Evolutionary conservation across 2,797 vertebrate genomes (phyloP).

Genomic region (Falco biarmicus): DNA sequence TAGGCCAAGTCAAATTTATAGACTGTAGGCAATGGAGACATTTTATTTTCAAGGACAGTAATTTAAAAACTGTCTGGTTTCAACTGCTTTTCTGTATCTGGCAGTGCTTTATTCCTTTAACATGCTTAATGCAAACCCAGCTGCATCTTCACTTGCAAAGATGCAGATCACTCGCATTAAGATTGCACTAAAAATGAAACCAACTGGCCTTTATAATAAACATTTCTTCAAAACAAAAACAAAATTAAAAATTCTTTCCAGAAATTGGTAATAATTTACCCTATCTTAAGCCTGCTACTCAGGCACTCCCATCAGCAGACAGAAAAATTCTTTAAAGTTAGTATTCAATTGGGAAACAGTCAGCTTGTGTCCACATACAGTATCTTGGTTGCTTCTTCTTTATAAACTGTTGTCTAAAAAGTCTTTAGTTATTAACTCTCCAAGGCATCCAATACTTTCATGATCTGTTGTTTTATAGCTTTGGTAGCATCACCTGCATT

Average conservation of each 20-base stretch:
- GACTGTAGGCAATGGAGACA: conserved; percentile 21
- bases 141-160: conserved; percentile 29
- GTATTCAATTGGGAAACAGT: conserved; percentile 67
- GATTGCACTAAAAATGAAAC: conserved; percentile 53
- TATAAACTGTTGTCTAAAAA: conserved; percentile 53
- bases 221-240: conserved; percentile 64
- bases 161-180: conserved; percentile 30
- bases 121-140: neutral
- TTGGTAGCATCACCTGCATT: conserved; percentile 99
- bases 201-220: conserved; percentile 76
- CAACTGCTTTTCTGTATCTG: neutral
- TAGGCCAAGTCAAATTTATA: conserved; percentile 48
- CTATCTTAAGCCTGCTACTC: conserved; percentile 72
- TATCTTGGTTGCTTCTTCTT: conserved; percentile 71
- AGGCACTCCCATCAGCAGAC: conserved; percentile 72
- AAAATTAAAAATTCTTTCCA: conserved; percentile 59
- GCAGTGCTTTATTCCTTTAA: conserved; percentile 22
- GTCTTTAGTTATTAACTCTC: conserved; percentile 88
- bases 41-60: conserved; percentile 28
- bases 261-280: conserved; percentile 77
- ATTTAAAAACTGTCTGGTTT: conserved; percentile 52
- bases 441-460: conserved; percentile 97
- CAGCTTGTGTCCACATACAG: conserved; percentile 60
- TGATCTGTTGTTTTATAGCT: conserved; percentile 99
- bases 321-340: conserved; percentile 68